Evolutionary conservation across 2,113 vertebrate genomes (phyloP).

Genomic region (Athene noctua): DNA sequence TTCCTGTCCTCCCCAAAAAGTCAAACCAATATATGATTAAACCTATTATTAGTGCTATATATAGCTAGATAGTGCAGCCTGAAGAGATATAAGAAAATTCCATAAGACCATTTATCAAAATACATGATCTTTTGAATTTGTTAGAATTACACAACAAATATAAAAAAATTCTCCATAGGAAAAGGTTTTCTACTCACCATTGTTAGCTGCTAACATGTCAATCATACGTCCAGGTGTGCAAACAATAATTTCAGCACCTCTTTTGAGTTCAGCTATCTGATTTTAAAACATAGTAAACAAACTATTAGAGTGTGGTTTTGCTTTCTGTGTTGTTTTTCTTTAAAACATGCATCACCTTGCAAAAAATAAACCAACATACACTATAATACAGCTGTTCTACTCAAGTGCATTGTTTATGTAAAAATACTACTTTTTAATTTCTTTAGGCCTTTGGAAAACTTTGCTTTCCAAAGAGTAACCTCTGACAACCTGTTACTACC

Average conservation of each 20-base stretch:
- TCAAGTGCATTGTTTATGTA: background rate
- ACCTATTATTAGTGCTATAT: background rate
- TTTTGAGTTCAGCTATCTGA: conserved; percentile 98
- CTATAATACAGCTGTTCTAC: background rate
- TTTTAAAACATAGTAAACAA: conserved; percentile 25
- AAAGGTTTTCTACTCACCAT: conserved; percentile 84
- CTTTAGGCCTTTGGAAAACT: background rate
- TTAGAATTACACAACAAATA: conserved; percentile 68
- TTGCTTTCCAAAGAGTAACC: background rate
- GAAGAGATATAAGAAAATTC: conserved; percentile 66
- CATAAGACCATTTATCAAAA: conserved; percentile 60
- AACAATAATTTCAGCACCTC: conserved; percentile 99
- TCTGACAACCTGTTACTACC: background rate
- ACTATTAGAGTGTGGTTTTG: background rate
- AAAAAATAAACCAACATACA: background rate
- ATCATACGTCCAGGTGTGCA: conserved; percentile 99
- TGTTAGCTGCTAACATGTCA: conserved; percentile 99
- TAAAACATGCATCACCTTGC: background rate
- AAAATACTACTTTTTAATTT: background rate
- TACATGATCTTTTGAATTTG: conserved; percentile 58
- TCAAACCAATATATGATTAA: background rate
- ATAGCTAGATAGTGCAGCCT: conserved; percentile 70
- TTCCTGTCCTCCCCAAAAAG: conserved; percentile 20
- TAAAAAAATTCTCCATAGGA: background rate
- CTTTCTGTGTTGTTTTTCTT: background rate